Percentiles rank a stretch among this genome's conserved stretches.
These are phyloP conservation scores for Pygoscelis adeliae DNA, from an alignment of 2,113 vertebrate species.

Conservation along the genomic window DNA sequence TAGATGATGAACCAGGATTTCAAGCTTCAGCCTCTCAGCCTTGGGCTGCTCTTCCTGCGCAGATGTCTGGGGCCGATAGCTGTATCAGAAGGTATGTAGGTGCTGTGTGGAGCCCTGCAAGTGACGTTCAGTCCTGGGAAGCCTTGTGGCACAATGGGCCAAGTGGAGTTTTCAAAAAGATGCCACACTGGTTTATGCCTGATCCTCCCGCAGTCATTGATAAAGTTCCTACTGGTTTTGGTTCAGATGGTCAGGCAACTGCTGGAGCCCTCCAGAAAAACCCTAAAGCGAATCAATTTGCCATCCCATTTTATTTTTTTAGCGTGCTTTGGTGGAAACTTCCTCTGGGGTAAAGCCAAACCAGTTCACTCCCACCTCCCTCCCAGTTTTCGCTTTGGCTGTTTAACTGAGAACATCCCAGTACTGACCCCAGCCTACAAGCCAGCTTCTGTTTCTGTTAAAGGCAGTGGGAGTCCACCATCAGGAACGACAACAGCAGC, in stretches of 20 bases:
- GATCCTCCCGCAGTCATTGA: not conserved
- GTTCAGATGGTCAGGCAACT: not conserved
- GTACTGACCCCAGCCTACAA: not conserved
- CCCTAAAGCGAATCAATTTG: not conserved
- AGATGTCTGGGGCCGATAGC: not conserved
- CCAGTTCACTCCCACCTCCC: not conserved
- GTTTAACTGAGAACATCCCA: not conserved
- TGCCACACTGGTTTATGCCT: not conserved
- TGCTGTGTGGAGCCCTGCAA: not conserved
- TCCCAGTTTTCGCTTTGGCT: not conserved
- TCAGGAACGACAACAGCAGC: not conserved
- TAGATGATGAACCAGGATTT: not conserved
- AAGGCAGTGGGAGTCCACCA: not conserved
- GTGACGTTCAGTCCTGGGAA: not conserved
- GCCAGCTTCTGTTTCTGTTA: not conserved
- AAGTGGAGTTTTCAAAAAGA: not conserved
- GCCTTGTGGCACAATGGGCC: not conserved
- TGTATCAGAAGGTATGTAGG: not conserved
- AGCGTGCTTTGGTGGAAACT: not conserved
- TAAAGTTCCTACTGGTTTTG: not conserved
- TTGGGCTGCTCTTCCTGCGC: not conserved
- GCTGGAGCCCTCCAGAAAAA: not conserved
- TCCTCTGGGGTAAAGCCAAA: not conserved
- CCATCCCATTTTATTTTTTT: not conserved
- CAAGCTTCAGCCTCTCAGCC: not conserved